Evolutionary conservation across 2,888 invertebrate species (phyloP).

Genomic region (Xylophagus ater): DNA sequence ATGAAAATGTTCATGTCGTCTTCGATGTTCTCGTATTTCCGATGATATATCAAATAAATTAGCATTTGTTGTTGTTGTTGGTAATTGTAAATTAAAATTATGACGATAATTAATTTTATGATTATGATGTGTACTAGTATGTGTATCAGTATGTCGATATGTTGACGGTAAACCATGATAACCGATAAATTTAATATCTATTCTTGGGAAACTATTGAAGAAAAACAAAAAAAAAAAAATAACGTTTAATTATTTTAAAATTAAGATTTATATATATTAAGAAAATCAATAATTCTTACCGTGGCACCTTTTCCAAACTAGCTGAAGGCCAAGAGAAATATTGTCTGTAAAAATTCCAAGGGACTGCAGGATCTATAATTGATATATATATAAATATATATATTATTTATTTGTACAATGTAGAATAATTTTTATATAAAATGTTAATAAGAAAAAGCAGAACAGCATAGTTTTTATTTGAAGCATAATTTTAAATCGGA

Average conservation of each 20-base stretch:
- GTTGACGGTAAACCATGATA: constrained; percentile 22
- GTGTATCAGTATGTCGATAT: neutral
- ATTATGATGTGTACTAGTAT: constrained; percentile 5
- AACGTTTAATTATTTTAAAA: neutral
- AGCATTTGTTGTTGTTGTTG: constrained; percentile 2
- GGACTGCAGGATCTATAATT: constrained; percentile 36
- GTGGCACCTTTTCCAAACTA: constrained; percentile 34
- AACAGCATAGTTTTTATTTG: too few relatives aligned
- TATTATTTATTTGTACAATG: too few relatives aligned
- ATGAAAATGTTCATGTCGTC: constrained; percentile 12
- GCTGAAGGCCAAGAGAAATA: constrained; percentile 32
- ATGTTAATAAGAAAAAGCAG: too few relatives aligned
- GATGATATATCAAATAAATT: constrained; percentile 3
- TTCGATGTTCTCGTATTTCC: constrained; percentile 7
- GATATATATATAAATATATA: neutral
- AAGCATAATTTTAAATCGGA: neutral
- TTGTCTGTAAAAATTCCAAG: constrained; percentile 37
- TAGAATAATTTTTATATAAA: too few relatives aligned
- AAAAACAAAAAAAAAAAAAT: neutral
- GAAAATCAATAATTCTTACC: constrained; percentile 22
- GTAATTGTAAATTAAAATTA: neutral
- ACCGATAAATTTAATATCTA: constrained; percentile 32
- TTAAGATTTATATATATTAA: neutral
- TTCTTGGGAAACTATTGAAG: constrained; percentile 29
- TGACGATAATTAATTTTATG: constrained; percentile 8